Evolutionary conservation across 2,797 vertebrate species (phyloP).

Genomic region (Rhynchotus rufescens): DNA sequence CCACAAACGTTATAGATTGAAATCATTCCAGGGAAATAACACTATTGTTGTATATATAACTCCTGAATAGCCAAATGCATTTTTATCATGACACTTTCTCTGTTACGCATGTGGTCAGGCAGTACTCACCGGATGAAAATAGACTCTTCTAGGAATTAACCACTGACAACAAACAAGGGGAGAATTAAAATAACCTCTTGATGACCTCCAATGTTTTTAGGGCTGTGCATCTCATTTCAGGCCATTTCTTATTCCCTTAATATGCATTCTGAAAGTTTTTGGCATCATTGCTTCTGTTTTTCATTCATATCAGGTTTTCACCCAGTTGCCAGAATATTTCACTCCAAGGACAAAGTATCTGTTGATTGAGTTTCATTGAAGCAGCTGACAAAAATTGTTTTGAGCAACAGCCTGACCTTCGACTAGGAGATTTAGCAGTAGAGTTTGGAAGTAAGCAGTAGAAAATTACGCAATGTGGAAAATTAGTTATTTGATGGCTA

Average conservation of each 20-base stretch:
- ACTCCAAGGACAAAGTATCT: slow-evolving; percentile 12
- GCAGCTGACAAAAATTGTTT: slow-evolving; percentile 29
- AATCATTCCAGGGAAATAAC: slow-evolving; percentile 1
- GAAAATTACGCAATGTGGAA: not conserved
- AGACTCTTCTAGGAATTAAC: slow-evolving; percentile 57
- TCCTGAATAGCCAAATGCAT: slow-evolving; percentile 12
- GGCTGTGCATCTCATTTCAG: slow-evolving; percentile 18
- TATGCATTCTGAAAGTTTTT: not conserved
- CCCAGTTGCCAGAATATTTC: slow-evolving; percentile 7
- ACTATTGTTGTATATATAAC: not conserved
- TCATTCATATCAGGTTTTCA: not conserved
- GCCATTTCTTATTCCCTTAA: not conserved
- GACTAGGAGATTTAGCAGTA: not conserved
- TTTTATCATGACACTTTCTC: slow-evolving; percentile 12
- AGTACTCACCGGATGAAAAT: slow-evolving; percentile 52
- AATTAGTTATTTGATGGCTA: not conserved
- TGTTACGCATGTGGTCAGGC: slow-evolving; percentile 18
- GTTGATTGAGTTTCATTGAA: slow-evolving; percentile 9
- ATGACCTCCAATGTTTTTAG: slow-evolving; percentile 53
- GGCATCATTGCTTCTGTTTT: not conserved
- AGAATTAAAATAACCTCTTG: slow-evolving; percentile 55
- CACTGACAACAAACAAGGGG: slow-evolving; percentile 24
- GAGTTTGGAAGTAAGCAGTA: not conserved
- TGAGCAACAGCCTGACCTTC: slow-evolving; percentile 22
- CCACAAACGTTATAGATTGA: not conserved